Evolutionary conservation across 2,888 invertebrate genomes (phyloP).

Genomic region (Andrena bicolor): DNA sequence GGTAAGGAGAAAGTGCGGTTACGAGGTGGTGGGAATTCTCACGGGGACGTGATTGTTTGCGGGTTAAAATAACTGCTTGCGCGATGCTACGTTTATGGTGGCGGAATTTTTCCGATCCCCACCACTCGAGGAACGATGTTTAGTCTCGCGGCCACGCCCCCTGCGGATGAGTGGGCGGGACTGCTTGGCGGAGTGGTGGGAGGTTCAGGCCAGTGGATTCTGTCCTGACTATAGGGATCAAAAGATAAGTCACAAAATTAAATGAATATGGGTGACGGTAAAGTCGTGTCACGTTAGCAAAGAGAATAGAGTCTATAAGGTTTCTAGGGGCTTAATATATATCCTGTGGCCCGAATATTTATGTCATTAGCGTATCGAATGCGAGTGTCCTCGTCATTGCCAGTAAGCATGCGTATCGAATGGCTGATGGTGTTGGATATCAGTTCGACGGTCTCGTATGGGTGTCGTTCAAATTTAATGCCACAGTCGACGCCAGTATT

Average conservation of each 20-base stretch:
- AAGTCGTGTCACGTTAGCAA: too few relatives aligned
- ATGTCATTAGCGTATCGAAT: background rate
- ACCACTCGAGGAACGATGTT: too few relatives aligned
- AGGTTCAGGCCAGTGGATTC: too few relatives aligned
- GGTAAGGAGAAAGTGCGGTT: slow-evolving; percentile 16
- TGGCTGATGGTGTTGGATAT: slow-evolving; percentile 36
- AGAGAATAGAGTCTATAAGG: background rate
- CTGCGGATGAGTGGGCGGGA: too few relatives aligned
- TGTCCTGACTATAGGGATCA: too few relatives aligned
- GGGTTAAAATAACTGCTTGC: slow-evolving; percentile 9
- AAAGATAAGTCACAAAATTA: too few relatives aligned
- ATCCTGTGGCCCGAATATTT: background rate
- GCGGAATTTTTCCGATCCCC: too few relatives aligned
- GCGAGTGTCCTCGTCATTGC: slow-evolving; percentile 36
- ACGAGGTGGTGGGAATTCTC: slow-evolving; percentile 15
- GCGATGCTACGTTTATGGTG: background rate
- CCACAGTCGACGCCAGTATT: slow-evolving; percentile 38
- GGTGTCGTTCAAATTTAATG: slow-evolving; percentile 57
- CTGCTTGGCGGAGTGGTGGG: too few relatives aligned
- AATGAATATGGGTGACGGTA: too few relatives aligned
- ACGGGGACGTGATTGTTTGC: slow-evolving; percentile 16
- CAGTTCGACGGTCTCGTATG: slow-evolving; percentile 4
- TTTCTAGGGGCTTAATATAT: background rate
- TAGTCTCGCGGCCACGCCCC: too few relatives aligned
- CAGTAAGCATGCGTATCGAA: slow-evolving; percentile 29